These are phyloP conservation scores for Phyto melanocephala DNA, from an alignment of 2,888 invertebrate species.

Conservation along the genomic window DNA sequence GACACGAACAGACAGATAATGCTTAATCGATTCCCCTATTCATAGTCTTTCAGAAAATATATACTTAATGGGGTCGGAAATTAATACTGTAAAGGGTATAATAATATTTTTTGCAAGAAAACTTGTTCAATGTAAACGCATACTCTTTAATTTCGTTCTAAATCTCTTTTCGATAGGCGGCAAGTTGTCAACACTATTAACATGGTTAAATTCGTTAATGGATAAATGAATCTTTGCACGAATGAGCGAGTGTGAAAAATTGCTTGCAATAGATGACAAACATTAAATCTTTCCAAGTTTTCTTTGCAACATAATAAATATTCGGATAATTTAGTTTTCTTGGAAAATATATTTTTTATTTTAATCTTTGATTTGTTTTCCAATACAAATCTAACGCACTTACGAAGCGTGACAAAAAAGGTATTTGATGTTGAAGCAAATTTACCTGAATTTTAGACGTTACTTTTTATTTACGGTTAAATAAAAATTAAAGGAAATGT, in stretches of 20 bases:
- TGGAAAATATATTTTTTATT: background rate
- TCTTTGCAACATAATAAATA: background rate
- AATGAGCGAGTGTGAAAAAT: background rate
- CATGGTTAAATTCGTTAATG: background rate
- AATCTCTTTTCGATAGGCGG: too few relatives aligned
- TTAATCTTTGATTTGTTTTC: constrained; percentile 8
- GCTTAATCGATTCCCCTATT: too few relatives aligned
- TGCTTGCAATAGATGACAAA: constrained; percentile 5
- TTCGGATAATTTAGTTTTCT: constrained; percentile 16
- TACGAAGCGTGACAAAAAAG: constrained; percentile 35
- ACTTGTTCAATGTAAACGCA: too few relatives aligned
- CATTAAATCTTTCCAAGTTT: background rate
- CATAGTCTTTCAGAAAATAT: too few relatives aligned
- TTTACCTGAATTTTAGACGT: constrained; percentile 21
- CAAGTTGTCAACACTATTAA: background rate
- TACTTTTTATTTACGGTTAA: background rate
- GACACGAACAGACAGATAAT: too few relatives aligned
- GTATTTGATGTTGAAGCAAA: background rate
- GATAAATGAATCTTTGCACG: background rate
- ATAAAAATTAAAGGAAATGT: background rate
- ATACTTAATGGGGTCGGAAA: too few relatives aligned
- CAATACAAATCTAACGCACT: background rate
- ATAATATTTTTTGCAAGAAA: too few relatives aligned
- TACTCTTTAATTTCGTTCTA: too few relatives aligned
- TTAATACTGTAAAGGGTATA: too few relatives aligned